A percentile compares a stretch with the other conserved stretches of the same genome.
Conservation (phyloP, 2,797 vertebrate species). For the Microchirus variegatus region DNA sequence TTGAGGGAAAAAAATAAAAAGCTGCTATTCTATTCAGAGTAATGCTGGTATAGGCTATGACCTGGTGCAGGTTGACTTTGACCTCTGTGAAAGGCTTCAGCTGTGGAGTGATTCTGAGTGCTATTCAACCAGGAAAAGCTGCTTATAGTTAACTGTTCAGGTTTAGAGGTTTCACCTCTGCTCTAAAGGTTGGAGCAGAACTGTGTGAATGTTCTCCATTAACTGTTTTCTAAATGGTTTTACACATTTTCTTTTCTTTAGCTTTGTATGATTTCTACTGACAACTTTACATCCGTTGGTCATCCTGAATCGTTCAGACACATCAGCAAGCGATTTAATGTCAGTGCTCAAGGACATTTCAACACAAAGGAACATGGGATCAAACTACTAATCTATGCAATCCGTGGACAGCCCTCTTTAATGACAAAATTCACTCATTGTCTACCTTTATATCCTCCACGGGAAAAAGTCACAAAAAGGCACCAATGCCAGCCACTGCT, state of each 20-base stretch:
- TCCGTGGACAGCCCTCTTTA: not conserved
- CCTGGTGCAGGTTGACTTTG: conserved; percentile 53
- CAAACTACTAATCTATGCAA: not conserved
- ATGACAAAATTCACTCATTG: no score
- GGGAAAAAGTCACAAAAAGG: no score
- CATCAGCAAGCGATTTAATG: not conserved
- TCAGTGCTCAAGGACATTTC: not conserved
- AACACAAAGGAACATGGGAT: not conserved
- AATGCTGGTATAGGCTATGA: conserved; percentile 29
- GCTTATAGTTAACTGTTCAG: conserved; percentile 35
- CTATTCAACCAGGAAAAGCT: conserved; percentile 32
- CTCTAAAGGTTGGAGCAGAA: conserved; percentile 5
- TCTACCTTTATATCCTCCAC: no score
- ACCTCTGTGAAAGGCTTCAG: conserved; percentile 45
- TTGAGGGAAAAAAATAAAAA: not conserved
- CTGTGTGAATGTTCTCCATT: not conserved
- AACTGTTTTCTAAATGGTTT: no score
- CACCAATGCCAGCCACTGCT: no score
- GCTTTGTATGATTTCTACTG: no score
- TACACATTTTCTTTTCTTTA: no score
- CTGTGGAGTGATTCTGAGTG: conserved; percentile 30
- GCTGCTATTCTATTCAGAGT: conserved; percentile 20
- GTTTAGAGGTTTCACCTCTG: conserved; percentile 25
- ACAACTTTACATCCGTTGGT: no score
- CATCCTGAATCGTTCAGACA: not conserved